A percentile compares a stretch with the other conserved stretches of the same genome.
phyloP scores from a whole-genome alignment of 2,888 invertebrate species.

The Prosopocoilus inquinatus region DNA sequence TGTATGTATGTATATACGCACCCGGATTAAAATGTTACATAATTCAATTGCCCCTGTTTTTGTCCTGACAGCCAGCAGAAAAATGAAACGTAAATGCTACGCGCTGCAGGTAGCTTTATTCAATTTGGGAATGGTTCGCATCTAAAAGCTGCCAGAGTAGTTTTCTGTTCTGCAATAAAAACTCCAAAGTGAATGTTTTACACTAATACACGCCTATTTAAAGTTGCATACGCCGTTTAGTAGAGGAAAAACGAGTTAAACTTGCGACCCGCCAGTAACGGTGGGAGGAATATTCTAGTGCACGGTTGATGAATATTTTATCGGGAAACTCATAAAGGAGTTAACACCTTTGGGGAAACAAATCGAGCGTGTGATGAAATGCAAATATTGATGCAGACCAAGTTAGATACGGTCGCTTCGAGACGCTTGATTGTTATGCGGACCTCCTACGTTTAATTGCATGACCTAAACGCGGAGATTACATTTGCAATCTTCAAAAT shows the following conservation, averaged over 20 bases:
- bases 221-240: not conserved
- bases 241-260: not conserved
- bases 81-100: no score
- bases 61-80: no score
- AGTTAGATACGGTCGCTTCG: constrained; percentile 19
- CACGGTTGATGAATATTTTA: constrained; percentile 38
- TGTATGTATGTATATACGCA: no score
- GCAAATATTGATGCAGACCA: constrained; percentile 39
- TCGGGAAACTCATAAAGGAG: constrained; percentile 30
- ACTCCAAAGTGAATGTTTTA: no score
- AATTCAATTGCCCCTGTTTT: no score
- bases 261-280: constrained; percentile 19
- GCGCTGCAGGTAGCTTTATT: no score
- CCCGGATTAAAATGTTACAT: no score
- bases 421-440: constrained; percentile 29
- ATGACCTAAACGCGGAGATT: constrained; percentile 8
- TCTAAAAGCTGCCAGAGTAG: no score
- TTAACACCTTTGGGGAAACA: constrained; percentile 39
- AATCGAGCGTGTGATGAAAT: constrained; percentile 43
- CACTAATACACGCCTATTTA: no score
- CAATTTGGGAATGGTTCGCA: no score
- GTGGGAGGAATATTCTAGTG: constrained; percentile 22
- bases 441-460: constrained; percentile 15
- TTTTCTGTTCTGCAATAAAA: no score
- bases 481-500: constrained; percentile 7